Evolutionary conservation across 2,113 vertebrate species (phyloP).

Genomic region (Enhydra lutris): DNA sequence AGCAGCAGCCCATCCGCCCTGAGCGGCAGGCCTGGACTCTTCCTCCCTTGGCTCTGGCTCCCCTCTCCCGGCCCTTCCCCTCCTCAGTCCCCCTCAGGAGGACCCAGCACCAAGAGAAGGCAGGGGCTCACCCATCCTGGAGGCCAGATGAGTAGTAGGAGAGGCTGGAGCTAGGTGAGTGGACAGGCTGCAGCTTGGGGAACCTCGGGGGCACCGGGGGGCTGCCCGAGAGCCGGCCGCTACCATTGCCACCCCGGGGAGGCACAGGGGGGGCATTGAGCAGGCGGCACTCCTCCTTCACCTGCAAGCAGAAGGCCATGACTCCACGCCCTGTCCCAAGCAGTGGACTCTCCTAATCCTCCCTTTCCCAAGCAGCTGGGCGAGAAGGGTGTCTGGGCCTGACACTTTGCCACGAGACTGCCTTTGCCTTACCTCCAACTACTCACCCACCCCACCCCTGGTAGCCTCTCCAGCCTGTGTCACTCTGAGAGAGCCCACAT

Average conservation of each 20-base stretch:
- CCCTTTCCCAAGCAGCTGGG: neutral
- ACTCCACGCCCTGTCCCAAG: neutral
- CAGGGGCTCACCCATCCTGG: slow-evolving; percentile 88
- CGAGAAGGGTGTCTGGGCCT: neutral
- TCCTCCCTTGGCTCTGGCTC: neutral
- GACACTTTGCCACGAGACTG: neutral
- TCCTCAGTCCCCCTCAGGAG: accelerated
- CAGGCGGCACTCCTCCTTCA: slow-evolving; percentile 96
- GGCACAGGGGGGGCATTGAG: slow-evolving; percentile 95
- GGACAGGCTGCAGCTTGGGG: slow-evolving; percentile 83
- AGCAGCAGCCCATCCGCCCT: neutral
- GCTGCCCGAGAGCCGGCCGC: slow-evolving; percentile 83
- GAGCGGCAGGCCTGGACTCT: neutral
- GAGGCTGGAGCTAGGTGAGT: slow-evolving; percentile 89
- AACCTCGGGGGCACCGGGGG: slow-evolving; percentile 89
- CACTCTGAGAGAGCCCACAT: too few relatives aligned
- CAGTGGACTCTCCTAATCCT: neutral
- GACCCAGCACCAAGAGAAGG: neutral
- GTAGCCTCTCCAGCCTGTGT: neutral
- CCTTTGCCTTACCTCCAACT: neutral
- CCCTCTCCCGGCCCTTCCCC: neutral
- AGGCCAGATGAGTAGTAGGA: slow-evolving; percentile 97
- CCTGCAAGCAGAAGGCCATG: slow-evolving; percentile 81
- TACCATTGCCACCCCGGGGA: slow-evolving; percentile 84
- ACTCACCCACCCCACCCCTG: neutral